phyloP scores from a whole-genome alignment of 2,113 vertebrate genomes.

The Protomyctophum bolini region DNA sequence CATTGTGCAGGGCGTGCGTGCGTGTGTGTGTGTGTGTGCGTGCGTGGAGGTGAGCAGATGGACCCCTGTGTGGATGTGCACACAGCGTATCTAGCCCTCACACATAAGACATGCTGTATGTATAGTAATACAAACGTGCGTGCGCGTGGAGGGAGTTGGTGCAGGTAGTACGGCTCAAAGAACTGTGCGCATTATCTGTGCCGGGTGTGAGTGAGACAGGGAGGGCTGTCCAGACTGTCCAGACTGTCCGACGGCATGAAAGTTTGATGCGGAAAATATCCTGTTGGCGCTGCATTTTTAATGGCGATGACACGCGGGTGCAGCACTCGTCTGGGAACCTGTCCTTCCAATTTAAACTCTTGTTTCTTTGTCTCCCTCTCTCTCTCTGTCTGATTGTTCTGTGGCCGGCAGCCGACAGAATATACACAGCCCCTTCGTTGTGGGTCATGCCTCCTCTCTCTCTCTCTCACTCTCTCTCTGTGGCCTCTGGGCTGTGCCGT shows the following conservation, averaged over 20 bases:
- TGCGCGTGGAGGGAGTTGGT: no score
- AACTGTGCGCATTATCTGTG: slow-evolving; percentile 34
- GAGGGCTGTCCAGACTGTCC: slow-evolving; percentile 30
- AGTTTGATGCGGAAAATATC: slow-evolving; percentile 77
- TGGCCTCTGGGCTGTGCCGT: slow-evolving; percentile 56
- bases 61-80: slow-evolving; percentile 12
- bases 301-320: slow-evolving; percentile 51
- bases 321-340: slow-evolving; percentile 48
- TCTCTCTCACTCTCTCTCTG: slow-evolving; percentile 10
- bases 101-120: slow-evolving; percentile 22
- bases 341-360: slow-evolving; percentile 21
- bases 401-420: slow-evolving; percentile 1
- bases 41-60: slow-evolving; percentile 9
- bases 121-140: no score
- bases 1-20: background rate
- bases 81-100: slow-evolving; percentile 8
- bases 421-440: slow-evolving; percentile 48
- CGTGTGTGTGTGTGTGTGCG: slow-evolving; percentile 30
- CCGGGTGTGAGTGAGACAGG: slow-evolving; percentile 13
- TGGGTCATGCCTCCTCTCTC: slow-evolving; percentile 23
- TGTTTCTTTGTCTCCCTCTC: slow-evolving; percentile 24
- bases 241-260: slow-evolving; percentile 65
- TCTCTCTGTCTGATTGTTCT: background rate
- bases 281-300: slow-evolving; percentile 73
- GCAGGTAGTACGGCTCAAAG: background rate